Conservation (phyloP, 2,113 vertebrate genomes). For the Polypterus bichir region DNA sequence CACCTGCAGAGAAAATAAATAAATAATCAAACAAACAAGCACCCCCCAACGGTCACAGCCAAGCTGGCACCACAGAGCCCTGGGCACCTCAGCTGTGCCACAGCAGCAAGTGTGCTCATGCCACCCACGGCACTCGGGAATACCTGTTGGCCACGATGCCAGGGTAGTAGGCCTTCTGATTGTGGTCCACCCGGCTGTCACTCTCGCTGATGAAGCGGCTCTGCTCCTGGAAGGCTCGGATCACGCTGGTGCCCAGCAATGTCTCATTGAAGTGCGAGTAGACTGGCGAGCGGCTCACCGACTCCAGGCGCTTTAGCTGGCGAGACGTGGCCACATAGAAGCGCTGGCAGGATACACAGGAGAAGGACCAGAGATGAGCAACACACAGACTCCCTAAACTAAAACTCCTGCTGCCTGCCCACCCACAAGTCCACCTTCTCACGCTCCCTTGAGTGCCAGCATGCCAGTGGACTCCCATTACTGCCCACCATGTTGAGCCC, state of each 20-base stretch:
- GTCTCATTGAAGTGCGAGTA: slow-evolving; percentile 93
- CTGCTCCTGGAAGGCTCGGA: slow-evolving; percentile 81
- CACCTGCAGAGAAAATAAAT: slow-evolving; percentile 48
- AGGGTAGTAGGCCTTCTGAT: slow-evolving; percentile 89
- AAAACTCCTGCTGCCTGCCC: not conserved
- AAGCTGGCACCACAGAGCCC: not conserved
- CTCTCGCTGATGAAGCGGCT: slow-evolving; percentile 73
- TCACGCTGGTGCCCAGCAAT: slow-evolving; percentile 77
- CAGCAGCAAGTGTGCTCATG: not conserved
- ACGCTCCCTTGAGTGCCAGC: too few species aligned
- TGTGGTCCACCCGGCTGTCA: slow-evolving; percentile 76
- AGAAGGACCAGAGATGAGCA: not conserved
- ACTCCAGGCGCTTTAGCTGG: slow-evolving; percentile 87
- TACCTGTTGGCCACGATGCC: slow-evolving; percentile 94
- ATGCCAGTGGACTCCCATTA: too few species aligned
- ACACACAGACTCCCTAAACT: not conserved
- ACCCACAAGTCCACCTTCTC: too few species aligned
- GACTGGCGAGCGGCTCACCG: slow-evolving; percentile 81
- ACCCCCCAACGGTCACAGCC: not conserved
- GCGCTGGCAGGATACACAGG: slow-evolving; percentile 45
- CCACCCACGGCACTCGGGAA: not conserved
- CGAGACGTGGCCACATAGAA: slow-evolving; percentile 89
- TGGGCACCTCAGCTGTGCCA: not conserved
- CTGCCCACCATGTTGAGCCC: too few species aligned
- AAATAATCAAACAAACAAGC: not conserved